Conservation (phyloP, 92 coral and sea anemone species). For the Epizoanthus fatuus region DNA sequence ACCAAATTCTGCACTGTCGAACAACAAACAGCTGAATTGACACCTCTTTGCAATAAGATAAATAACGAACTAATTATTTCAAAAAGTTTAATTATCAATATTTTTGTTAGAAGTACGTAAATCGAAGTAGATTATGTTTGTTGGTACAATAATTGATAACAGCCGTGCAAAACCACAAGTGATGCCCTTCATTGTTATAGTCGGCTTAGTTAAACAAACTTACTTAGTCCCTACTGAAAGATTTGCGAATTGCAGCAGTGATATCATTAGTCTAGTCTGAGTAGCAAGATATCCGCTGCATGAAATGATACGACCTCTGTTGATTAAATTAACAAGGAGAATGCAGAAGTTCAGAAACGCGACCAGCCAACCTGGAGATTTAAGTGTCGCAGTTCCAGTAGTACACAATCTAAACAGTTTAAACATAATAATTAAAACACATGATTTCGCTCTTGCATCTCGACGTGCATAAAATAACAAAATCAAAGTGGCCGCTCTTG, state of each 20-base stretch:
- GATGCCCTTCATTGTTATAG: not conserved
- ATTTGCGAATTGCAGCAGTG: not conserved
- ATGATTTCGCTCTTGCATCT: not conserved
- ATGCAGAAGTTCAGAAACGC: no score
- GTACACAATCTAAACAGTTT: no score
- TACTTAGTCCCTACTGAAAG: conserved; percentile 29
- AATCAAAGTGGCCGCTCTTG: conserved; percentile 37
- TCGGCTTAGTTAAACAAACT: conserved; percentile 4
- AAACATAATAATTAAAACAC: no score
- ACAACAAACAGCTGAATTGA: no score
- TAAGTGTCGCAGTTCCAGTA: no score
- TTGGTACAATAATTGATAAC: conserved; percentile 12
- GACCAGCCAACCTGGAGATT: not conserved
- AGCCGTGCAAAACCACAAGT: conserved; percentile 1
- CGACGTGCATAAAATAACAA: not conserved
- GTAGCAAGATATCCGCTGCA: not conserved
- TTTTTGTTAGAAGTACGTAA: not conserved
- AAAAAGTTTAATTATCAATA: not conserved
- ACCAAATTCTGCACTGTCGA: no score
- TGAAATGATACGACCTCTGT: not conserved
- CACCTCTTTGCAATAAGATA: no score
- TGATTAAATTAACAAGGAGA: not conserved
- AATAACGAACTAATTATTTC: no score
- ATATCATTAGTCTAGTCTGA: not conserved
- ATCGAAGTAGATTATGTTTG: conserved; percentile 2